A percentile compares a stretch with the other conserved stretches of the same genome.
Conservation (phyloP, 1,140 invertebrate genomes). For the Solenopsis fugax region DNA sequence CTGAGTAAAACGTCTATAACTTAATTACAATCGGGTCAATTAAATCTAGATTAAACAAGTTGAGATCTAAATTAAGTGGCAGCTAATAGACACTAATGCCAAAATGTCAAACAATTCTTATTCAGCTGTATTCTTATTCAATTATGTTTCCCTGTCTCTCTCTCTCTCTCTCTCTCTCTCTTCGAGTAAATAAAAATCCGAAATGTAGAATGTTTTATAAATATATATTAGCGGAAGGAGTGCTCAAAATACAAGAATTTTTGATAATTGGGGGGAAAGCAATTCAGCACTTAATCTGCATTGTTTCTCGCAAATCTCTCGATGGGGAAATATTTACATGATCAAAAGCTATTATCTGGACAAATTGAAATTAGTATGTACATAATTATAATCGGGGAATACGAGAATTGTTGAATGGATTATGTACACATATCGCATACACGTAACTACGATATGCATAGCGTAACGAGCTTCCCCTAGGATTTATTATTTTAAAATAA, state of each 20-base stretch:
- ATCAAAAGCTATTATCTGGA: constrained; percentile 6
- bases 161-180: background rate
- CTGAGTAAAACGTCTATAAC: background rate
- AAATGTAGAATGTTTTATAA: background rate
- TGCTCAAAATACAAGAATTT: background rate
- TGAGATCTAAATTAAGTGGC: background rate
- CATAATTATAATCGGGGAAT: constrained; percentile 17
- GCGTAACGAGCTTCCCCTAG: no score
- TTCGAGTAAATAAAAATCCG: background rate
- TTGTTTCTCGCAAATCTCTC: constrained; percentile 20
- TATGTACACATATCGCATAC: background rate
- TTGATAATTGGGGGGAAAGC: background rate
- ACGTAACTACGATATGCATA: background rate
- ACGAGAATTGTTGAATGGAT: constrained; percentile 11
- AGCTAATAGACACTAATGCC: background rate
- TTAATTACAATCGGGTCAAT: background rate
- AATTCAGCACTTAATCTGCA: background rate
- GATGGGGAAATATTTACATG: constrained; percentile 9
- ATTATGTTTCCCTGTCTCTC: background rate
- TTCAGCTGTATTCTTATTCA: background rate
- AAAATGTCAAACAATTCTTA: background rate
- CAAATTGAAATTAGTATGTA: constrained; percentile 10
- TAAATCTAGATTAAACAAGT: background rate
- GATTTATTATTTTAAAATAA: constrained; percentile 32
- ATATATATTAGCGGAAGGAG: background rate